Percentiles rank a stretch among this genome's conserved stretches.
Conservation (phyloP, 2,113 vertebrate species). For the Tachycineta bicolor region DNA sequence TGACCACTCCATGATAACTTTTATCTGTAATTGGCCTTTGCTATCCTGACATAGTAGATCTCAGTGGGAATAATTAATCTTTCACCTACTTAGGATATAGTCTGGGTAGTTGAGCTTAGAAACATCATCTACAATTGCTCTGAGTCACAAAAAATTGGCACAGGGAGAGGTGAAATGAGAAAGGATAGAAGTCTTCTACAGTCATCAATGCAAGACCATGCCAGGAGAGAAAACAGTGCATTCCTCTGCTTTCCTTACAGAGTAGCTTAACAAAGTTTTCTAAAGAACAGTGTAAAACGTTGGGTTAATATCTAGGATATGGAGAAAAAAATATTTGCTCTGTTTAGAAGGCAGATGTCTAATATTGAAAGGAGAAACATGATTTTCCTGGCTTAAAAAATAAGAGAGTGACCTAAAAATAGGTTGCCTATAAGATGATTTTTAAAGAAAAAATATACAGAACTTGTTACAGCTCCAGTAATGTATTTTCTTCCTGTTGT, state of each 20-base stretch:
- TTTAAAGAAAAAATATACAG: neutral
- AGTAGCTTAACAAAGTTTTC: neutral
- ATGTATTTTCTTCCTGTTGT: neutral
- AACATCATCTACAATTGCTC: neutral
- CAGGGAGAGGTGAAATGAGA: neutral
- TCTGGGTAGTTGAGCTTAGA: neutral
- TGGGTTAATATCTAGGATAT: neutral
- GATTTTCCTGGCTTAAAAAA: neutral
- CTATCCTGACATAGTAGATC: neutral
- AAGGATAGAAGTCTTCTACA: neutral
- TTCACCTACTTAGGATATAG: neutral
- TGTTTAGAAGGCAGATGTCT: neutral
- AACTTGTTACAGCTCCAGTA: neutral
- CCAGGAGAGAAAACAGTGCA: neutral
- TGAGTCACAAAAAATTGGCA: conserved; percentile 15
- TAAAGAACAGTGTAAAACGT: neutral
- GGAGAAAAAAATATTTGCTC: neutral
- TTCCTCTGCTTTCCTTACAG: neutral
- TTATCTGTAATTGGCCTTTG: conserved; percentile 32
- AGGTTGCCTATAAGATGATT: neutral
- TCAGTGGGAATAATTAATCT: conserved; percentile 36
- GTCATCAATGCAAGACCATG: neutral
- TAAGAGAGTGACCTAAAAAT: neutral
- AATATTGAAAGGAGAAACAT: neutral
- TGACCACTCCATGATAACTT: neutral